These are phyloP conservation scores for Progne subis DNA, from an alignment of 2,113 vertebrate genomes.

Conservation along the genomic window DNA sequence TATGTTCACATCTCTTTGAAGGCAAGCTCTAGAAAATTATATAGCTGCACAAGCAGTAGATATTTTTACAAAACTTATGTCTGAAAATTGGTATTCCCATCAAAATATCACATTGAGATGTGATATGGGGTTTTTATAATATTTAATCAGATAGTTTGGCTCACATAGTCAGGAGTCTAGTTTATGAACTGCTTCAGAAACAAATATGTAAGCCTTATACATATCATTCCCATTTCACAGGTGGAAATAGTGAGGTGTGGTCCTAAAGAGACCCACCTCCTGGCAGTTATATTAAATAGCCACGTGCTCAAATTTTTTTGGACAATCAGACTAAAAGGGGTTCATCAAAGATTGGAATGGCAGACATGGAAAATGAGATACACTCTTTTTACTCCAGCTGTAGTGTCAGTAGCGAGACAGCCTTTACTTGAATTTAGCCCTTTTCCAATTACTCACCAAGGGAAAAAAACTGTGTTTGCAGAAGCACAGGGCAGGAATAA, in stretches of 20 bases:
- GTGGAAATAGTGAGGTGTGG: constrained; percentile 13
- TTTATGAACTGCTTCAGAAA: background rate
- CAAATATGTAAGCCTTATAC: background rate
- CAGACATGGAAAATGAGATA: background rate
- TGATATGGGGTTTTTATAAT: background rate
- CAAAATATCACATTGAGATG: background rate
- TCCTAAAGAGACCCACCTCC: background rate
- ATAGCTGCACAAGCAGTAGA: background rate
- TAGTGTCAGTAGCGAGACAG: background rate
- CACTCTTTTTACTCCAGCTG: background rate
- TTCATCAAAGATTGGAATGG: background rate
- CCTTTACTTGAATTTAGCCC: background rate
- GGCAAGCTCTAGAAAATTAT: background rate
- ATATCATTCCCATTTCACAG: background rate
- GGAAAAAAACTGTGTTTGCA: background rate
- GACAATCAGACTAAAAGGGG: background rate
- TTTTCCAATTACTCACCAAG: background rate
- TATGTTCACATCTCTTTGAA: background rate
- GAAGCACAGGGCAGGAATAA: background rate
- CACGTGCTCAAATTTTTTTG: background rate
- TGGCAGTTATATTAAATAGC: background rate
- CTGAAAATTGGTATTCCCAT: background rate
- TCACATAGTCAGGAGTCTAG: background rate
- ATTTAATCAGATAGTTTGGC: background rate
- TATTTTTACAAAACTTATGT: background rate